These are phyloP conservation scores for Pristiophorus japonicus DNA, from an alignment of 2,113 vertebrate genomes.

Conservation along the genomic window DNA sequence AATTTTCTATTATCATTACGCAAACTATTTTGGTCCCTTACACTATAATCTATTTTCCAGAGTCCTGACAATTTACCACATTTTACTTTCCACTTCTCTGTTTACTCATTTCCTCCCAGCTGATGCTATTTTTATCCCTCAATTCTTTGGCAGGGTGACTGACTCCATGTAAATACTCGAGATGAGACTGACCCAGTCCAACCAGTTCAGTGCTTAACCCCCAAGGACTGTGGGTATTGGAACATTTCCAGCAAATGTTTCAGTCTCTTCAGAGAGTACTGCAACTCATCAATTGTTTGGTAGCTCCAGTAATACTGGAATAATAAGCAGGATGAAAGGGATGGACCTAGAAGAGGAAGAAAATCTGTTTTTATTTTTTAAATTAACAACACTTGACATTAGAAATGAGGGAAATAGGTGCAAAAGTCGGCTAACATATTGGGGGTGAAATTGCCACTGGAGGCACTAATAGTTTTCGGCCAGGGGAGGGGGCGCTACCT, in stretches of 20 bases:
- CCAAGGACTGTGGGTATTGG: neutral
- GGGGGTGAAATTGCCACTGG: no score
- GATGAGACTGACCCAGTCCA: neutral
- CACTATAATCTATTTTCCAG: neutral
- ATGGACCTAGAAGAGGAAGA: neutral
- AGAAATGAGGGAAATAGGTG: neutral
- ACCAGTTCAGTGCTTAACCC: neutral
- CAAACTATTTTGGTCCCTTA: neutral
- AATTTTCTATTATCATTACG: neutral
- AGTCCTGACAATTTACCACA: neutral
- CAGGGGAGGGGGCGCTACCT: no score
- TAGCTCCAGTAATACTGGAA: neutral
- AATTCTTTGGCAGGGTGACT: neutral
- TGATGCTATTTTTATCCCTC: conserved; percentile 18
- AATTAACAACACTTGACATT: neutral
- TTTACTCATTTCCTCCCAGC: neutral
- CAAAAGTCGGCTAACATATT: no score
- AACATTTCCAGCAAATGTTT: neutral
- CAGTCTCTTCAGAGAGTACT: neutral
- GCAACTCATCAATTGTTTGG: neutral
- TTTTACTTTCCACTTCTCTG: conserved; percentile 8
- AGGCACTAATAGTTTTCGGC: no score
- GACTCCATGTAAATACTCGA: neutral
- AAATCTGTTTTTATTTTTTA: neutral
- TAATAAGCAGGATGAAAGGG: neutral